Percentiles rank a stretch among this genome's conserved stretches.
Evolutionary conservation across 2,113 vertebrate species (phyloP).

Genomic region (Mustela lutreola): DNA sequence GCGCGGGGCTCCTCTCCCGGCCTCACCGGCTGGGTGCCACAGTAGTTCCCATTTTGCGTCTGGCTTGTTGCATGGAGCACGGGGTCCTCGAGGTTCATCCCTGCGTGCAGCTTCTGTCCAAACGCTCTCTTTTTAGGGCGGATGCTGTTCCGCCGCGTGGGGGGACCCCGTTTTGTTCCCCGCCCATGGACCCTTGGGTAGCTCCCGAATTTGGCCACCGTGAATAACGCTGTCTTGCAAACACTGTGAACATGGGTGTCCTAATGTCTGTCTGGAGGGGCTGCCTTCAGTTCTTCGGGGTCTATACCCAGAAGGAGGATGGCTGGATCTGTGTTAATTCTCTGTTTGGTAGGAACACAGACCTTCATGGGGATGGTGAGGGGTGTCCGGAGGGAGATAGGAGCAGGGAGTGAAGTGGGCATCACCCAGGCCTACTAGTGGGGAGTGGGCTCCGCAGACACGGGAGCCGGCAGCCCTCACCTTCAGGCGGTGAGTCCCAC

Average conservation of each 20-base stretch:
- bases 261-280: neutral
- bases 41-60: neutral
- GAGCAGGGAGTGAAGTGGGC: neutral
- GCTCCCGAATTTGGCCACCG: neutral
- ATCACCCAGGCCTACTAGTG: neutral
- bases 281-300: neutral
- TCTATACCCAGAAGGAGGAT: neutral
- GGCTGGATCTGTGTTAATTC: neutral
- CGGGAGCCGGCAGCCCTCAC: neutral
- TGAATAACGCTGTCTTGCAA: neutral
- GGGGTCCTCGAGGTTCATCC: neutral
- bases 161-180: neutral
- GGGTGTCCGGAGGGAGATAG: too few relatives aligned
- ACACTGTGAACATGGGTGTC: neutral
- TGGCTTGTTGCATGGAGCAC: neutral
- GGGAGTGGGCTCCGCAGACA: neutral
- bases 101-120: neutral
- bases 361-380: neutral
- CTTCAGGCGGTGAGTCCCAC: neutral
- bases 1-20: neutral
- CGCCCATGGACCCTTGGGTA: neutral
- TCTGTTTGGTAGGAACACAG: neutral
- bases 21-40: neutral
- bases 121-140: neutral
- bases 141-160: too few relatives aligned